Evolutionary conservation across 1,140 invertebrate species (phyloP), one percentile per base, ranked within the genome.

Genomic region (Papilio helenus): DNA sequence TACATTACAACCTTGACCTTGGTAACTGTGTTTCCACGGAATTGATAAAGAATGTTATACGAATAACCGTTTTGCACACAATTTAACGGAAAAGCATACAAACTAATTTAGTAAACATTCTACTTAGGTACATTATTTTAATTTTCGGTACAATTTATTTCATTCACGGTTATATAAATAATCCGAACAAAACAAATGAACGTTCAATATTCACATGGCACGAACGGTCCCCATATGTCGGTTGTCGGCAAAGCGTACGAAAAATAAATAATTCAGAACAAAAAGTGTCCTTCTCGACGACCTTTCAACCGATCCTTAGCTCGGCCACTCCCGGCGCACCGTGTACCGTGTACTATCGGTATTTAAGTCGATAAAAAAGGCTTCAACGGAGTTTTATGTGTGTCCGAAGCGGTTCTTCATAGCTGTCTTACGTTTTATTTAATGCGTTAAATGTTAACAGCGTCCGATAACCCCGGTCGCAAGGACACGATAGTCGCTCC

Each of bases 381-480:
- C 86, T 87, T 88, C 88, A 90, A 93, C 89, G 90, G 92, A 92
- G 89, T 92, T 92, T 91, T 90, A 93, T 92, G 88, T 92, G 82
- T 82, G 84, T 85, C 83, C 86, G 83, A 83, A 91, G 90, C 92
- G 90, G 91, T 92, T 91, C 89, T 90, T 90, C 90, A 89, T 91
- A 92, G 90, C 86, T 88, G 88, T 92, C 88, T 89, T 89, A 87
- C 81, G 85, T 89, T 92, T 91, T 90, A 88, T 88, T 86, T 84
- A 91, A 92, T 85, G 83, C 85, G 86, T 89, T 94, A 93, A 93
- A 94, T 94, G 93, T 87, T 94, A 94, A 87, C 87, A 82, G 89
- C 88, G 93, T 89, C 84, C 93, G 89, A 93, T 94, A 93, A 94
- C 92, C 93, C 89, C 92, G 86, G 76, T 65, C 86, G 85, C 91